A percentile compares a stretch with the other conserved stretches of the same genome.
Conservation (phyloP, 2,113 vertebrate species). For the Alectura lathami region DNA sequence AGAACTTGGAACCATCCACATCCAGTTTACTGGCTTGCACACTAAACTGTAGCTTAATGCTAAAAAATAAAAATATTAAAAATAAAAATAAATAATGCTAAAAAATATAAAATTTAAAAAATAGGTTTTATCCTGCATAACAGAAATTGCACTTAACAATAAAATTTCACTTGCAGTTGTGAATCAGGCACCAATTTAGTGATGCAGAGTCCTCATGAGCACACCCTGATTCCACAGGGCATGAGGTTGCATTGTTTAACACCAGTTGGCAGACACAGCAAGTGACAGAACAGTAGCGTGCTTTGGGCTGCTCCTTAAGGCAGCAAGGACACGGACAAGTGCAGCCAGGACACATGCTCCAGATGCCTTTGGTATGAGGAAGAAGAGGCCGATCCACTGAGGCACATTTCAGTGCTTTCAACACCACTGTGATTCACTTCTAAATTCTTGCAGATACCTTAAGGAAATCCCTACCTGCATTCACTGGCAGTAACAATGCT, state of each 20-base stretch:
- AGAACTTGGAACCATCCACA: neutral
- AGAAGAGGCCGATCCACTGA: neutral
- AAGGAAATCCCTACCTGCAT: neutral
- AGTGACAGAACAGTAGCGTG: neutral
- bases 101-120: too few species aligned
- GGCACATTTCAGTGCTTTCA: neutral
- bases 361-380: neutral
- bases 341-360: neutral
- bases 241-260: neutral
- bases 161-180: neutral
- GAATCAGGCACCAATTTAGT: neutral
- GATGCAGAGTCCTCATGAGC: rapidly evolving
- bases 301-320: neutral
- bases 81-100: too few species aligned
- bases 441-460: neutral
- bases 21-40: neutral
- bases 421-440: neutral
- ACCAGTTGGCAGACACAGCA: neutral
- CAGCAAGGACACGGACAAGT: neutral
- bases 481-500: neutral
- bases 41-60: neutral
- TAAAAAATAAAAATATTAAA: too few species aligned
- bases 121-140: neutral
- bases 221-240: neutral
- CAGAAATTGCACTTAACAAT: too few species aligned